A percentile compares a stretch with the other conserved stretches of the same genome.
Conservation (phyloP, 2,113 vertebrate species). For the Microtus ochrogaster region DNA sequence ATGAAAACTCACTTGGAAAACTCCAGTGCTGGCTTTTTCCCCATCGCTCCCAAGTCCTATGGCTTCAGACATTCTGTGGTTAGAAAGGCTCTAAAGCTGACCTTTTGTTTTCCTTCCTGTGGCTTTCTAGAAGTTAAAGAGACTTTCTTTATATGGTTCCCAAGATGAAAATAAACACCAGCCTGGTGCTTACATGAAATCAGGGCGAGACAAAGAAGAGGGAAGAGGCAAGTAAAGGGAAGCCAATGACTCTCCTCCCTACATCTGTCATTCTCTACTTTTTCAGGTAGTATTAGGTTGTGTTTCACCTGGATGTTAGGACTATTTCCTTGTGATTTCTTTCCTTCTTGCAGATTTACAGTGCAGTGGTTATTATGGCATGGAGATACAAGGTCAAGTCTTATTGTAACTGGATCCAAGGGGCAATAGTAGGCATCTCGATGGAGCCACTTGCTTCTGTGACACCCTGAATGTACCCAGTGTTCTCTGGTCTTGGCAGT, state of each 20-base stretch:
- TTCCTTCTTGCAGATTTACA: background rate
- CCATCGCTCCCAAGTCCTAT: background rate
- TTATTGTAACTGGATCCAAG: background rate
- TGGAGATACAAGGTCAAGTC: background rate
- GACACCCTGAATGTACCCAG: background rate
- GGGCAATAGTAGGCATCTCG: background rate
- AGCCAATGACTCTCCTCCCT: background rate
- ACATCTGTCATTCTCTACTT: background rate
- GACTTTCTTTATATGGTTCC: conserved; percentile 43
- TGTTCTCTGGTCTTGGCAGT: background rate
- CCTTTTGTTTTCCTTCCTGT: conserved; percentile 41
- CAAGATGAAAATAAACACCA: conserved; percentile 51
- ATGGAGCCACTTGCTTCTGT: background rate
- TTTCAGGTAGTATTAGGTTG: background rate
- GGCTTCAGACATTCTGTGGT: background rate
- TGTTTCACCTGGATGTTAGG: conserved; percentile 2
- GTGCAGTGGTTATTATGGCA: background rate
- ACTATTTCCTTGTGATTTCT: background rate
- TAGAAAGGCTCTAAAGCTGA: background rate
- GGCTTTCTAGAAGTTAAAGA: conserved; percentile 27
- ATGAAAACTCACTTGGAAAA: conserved; percentile 10
- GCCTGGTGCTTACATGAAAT: conserved; percentile 27
- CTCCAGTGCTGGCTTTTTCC: background rate
- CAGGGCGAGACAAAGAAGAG: conserved; percentile 36
- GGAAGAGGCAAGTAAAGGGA: background rate